Percentiles rank a stretch among this genome's conserved stretches.
These are phyloP conservation scores for Lagenorhynchus albirostris DNA, from an alignment of 2,113 vertebrate species.

Conservation along the genomic window DNA sequence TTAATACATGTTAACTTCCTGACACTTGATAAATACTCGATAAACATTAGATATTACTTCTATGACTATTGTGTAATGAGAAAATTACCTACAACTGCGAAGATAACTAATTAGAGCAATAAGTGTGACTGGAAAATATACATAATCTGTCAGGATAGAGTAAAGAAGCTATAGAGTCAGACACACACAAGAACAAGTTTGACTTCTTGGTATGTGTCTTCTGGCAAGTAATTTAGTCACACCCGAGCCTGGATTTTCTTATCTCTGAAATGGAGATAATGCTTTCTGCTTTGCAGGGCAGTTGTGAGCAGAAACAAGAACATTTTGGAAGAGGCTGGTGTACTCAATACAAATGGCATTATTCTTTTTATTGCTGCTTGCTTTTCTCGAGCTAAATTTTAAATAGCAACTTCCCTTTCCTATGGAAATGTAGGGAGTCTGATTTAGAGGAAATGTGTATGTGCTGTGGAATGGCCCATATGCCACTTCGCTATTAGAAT, in stretches of 20 bases:
- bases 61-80: not conserved
- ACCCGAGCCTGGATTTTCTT: not conserved
- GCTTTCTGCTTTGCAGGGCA: not conserved
- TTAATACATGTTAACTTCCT: not conserved
- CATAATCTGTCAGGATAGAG: not conserved
- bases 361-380: constrained; percentile 33
- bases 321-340: not conserved
- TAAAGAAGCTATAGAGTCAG: not conserved
- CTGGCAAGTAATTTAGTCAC: not conserved
- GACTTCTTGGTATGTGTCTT: not conserved
- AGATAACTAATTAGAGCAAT: not conserved
- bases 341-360: not conserved
- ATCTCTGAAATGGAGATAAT: not conserved
- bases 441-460: constrained; percentile 27
- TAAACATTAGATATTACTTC: not conserved
- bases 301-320: not conserved
- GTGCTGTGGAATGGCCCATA: constrained; percentile 47
- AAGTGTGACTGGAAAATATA: not conserved
- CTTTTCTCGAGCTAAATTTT: constrained; percentile 37
- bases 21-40: not conserved
- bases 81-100: not conserved
- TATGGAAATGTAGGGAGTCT: constrained; percentile 25
- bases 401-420: constrained; percentile 42
- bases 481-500: constrained; percentile 50
- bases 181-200: not conserved